phyloP scores from a whole-genome alignment of 1,140 invertebrate species.

The Anastatus disparis region DNA sequence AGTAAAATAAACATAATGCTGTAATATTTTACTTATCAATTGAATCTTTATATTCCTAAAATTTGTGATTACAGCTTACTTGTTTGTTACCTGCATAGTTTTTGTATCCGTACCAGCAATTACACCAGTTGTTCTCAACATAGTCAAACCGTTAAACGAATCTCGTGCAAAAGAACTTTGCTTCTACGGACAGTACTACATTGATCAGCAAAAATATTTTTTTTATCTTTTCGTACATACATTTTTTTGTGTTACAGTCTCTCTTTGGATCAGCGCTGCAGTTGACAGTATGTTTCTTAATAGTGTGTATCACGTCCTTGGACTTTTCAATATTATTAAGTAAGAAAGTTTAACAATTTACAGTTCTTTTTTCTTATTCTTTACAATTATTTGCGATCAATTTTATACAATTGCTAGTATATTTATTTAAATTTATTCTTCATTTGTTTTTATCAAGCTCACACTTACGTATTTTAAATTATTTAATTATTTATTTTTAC shows the following conservation, averaged over 20 bases:
- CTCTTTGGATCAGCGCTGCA: neutral
- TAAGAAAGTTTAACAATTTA: no score
- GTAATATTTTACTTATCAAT: neutral
- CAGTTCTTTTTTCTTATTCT: no score
- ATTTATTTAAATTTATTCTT: no score
- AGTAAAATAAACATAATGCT: neutral
- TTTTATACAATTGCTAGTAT: no score
- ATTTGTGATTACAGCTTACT: slow-evolving; percentile 11
- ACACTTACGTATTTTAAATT: no score
- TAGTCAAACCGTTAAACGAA: neutral
- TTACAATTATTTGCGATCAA: no score
- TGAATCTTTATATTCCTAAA: no score
- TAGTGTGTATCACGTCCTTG: neutral
- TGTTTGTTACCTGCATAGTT: neutral
- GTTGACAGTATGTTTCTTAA: neutral
- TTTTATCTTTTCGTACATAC: neutral
- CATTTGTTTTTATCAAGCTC: no score
- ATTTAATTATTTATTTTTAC: neutral
- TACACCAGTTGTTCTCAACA: neutral
- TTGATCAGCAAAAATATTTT: slow-evolving; percentile 22
- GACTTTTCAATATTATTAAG: slow-evolving; percentile 15
- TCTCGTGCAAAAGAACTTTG: neutral
- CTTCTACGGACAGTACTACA: neutral
- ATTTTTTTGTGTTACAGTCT: neutral
- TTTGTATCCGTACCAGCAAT: neutral